Evolutionary conservation across 2,888 invertebrate species (phyloP), one percentile per base, ranked within the genome.

Genomic region (Malacosoma neustria): DNA sequence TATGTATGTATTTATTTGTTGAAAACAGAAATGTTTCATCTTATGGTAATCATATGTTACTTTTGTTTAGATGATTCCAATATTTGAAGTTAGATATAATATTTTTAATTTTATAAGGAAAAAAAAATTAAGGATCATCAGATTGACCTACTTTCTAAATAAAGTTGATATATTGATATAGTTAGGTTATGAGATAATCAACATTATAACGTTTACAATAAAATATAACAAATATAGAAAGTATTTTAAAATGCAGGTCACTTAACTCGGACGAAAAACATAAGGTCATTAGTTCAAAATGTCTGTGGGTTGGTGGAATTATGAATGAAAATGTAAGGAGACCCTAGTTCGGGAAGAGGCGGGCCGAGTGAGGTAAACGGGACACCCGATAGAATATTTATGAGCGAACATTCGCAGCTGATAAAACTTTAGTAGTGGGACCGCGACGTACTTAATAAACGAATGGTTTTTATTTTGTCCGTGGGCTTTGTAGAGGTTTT

Each of bases 361-460:
- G 57, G 54, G 51, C 54, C 55, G 45, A 43, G 22, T 22, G 53
- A 57, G 60, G 57, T 54, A 42, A 34, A 49, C 47, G 32, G 50
- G 41, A 48, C 48, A 45, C 45, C 57, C 58, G 67, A 77, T 79
- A 74, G 74, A 76, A 80, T 80, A 81, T 81, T 77, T 79, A 81
- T 80, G 72, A 76, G 77, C 57, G 73, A 73, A 69, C 72, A 68
- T 74, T 75, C 64, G 64, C 79, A 79, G 79, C 75, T 79, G 79
- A 76, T 77, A 73, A 72, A 75, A 75, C 70, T 66, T 55, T 42
- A 38, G 34, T 34, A 54, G 56, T 51, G 50, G 43, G 47, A 40
- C 52, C 45, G 35, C 36, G 48, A 45, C 52, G 54, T 52, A 50
- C 51, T 55, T 72, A 63, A 68, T 72, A 68, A 66, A 57, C 57